phyloP scores from a whole-genome alignment of 2,113 vertebrate genomes.

The Pteropus alecto region DNA sequence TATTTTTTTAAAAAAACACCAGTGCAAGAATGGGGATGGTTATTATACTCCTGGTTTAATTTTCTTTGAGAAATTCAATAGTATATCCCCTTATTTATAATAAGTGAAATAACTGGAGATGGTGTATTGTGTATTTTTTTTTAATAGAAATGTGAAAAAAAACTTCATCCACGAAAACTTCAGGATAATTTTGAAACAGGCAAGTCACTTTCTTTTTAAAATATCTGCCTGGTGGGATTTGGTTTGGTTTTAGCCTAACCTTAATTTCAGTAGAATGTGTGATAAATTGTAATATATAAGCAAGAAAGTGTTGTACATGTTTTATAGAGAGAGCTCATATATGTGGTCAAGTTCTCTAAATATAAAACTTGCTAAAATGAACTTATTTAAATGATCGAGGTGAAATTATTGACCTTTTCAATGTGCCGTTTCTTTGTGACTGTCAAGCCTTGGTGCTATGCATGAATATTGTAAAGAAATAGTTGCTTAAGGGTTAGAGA shows the following conservation, averaged over 20 bases:
- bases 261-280: neutral
- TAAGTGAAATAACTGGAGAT: slow-evolving; percentile 50
- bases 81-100: neutral
- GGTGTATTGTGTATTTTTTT: slow-evolving; percentile 41
- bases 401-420: neutral
- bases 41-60: neutral
- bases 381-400: neutral
- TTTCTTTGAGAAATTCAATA: slow-evolving; percentile 39
- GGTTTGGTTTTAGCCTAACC: neutral
- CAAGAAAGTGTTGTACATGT: neutral
- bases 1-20: neutral
- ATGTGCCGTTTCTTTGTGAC: neutral
- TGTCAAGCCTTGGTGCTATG: neutral
- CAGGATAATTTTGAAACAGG: slow-evolving; percentile 94
- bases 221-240: neutral
- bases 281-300: neutral
- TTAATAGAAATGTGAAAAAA: slow-evolving; percentile 93
- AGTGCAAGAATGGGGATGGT: neutral
- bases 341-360: neutral
- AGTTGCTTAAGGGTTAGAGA: neutral
- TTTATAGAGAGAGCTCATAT: neutral
- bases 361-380: neutral
- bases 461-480: neutral
- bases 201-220: slow-evolving; percentile 73
- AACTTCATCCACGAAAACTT: slow-evolving; percentile 89